A percentile compares a stretch with the other conserved stretches of the same genome.
Evolutionary conservation across 2,888 invertebrate genomes (phyloP).

Genomic region (Smittia aterrima): DNA sequence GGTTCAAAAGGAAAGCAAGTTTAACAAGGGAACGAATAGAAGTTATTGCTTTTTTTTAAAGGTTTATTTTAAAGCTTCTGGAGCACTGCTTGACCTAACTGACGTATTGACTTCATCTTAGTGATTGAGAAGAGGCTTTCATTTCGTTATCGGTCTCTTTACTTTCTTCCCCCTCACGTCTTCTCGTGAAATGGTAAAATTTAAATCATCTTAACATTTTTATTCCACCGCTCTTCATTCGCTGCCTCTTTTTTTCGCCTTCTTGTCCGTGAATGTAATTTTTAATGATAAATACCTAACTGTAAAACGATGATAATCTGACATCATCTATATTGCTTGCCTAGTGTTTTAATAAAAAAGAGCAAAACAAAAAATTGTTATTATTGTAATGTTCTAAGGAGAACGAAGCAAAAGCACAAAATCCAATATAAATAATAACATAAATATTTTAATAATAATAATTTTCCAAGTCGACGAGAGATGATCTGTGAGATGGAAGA

Average conservation of each 20-base stretch:
- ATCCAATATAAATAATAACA: conserved; percentile 29
- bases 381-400: neutral
- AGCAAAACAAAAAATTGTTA: conserved; percentile 7
- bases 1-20: neutral
- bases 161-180: neutral
- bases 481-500: neutral
- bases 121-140: conserved; percentile 12
- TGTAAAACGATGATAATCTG: conserved; percentile 42
- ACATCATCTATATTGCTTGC: conserved; percentile 41
- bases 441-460: conserved; percentile 32
- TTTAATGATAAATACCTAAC: conserved; percentile 42
- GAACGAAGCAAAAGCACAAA: neutral
- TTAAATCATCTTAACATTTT: conserved; percentile 24
- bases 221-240: neutral
- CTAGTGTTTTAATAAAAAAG: conserved; percentile 23
- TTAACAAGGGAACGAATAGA: too few relatives aligned
- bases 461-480: neutral
- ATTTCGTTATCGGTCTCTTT: conserved; percentile 19
- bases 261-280: conserved; percentile 27
- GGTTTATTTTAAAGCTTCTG: too few relatives aligned
- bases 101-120: neutral
- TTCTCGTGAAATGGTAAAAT: conserved; percentile 18
- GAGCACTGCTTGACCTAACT: too few relatives aligned
- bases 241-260: conserved; percentile 30
- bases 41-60: too few relatives aligned